A percentile compares a stretch with the other conserved stretches of the same genome.
phyloP scores from a whole-genome alignment of 1,140 invertebrate species.

The Heliconius himera region DNA sequence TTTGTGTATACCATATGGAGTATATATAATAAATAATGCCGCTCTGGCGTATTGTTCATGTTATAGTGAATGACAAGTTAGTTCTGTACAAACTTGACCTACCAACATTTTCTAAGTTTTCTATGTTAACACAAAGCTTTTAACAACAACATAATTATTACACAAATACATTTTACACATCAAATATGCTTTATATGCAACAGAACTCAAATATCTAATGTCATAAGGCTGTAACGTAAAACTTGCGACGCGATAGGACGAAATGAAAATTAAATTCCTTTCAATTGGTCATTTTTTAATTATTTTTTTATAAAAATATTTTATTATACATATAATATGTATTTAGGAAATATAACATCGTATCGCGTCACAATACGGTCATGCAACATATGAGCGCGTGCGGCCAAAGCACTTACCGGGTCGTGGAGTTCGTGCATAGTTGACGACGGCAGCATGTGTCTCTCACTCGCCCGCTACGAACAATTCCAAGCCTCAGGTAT shows the following conservation, averaged over 20 bases:
- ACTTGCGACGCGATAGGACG: constrained; percentile 26
- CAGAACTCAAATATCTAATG: constrained; percentile 38
- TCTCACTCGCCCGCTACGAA: constrained; percentile 69
- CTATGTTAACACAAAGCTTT: constrained; percentile 29
- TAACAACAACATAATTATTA: constrained; percentile 25
- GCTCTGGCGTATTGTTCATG: neutral
- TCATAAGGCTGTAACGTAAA: constrained; percentile 32
- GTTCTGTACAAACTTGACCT: constrained; percentile 9
- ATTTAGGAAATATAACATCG: constrained; percentile 29
- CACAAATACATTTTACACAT: constrained; percentile 28
- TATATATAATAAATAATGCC: neutral
- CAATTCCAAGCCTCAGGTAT: constrained; percentile 54
- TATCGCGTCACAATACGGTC: constrained; percentile 41
- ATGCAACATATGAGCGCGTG: constrained; percentile 46
- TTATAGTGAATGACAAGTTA: constrained; percentile 2
- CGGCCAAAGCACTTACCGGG: constrained; percentile 71
- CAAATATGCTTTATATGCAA: constrained; percentile 37
- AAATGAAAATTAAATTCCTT: neutral
- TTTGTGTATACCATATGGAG: neutral
- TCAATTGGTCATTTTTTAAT: no score
- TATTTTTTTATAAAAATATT: no score
- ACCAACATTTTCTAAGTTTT: constrained; percentile 13
- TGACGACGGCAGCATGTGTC: constrained; percentile 79
- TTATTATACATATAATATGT: neutral
- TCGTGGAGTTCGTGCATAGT: constrained; percentile 81